Conservation (phyloP, 2,888 invertebrate species). For the Metalampra italica region DNA sequence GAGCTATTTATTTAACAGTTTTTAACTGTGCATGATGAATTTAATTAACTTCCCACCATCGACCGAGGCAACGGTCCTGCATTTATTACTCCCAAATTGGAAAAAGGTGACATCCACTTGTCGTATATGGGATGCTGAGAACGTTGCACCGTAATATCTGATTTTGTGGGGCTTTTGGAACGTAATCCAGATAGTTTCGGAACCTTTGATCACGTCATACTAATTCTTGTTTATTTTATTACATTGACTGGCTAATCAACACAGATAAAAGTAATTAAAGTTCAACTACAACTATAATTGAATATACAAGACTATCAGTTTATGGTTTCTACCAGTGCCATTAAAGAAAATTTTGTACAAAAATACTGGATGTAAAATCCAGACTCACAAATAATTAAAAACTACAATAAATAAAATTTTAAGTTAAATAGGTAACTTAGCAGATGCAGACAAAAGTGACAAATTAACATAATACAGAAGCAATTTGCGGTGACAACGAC, state of each 20-base stretch:
- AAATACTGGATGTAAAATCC: too few relatives aligned
- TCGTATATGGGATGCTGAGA: constrained; percentile 40
- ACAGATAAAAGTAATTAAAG: too few relatives aligned
- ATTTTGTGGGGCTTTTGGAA: constrained; percentile 29
- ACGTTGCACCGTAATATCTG: constrained; percentile 42
- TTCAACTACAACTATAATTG: too few relatives aligned
- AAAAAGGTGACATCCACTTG: constrained; percentile 31
- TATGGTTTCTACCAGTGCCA: too few relatives aligned
- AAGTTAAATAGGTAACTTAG: neutral
- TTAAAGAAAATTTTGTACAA: too few relatives aligned
- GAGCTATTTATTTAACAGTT: neutral
- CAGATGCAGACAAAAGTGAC: constrained; percentile 1
- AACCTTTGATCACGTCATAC: neutral
- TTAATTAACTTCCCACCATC: constrained; percentile 18
- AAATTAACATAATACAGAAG: constrained; percentile 1
- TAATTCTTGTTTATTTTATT: too few relatives aligned
- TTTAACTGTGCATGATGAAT: constrained; percentile 5
- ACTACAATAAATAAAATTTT: too few relatives aligned
- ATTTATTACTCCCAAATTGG: constrained; percentile 41
- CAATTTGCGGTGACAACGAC: constrained; percentile 28
- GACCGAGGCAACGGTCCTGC: constrained; percentile 30
- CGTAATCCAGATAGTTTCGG: constrained; percentile 15
- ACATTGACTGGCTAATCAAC: too few relatives aligned
- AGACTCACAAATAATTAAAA: too few relatives aligned
- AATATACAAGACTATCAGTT: too few relatives aligned